Evolutionary conservation across 2,113 vertebrate genomes (phyloP), one percentile per base, ranked within the genome.

Genomic region (Eublepharis macularius): DNA sequence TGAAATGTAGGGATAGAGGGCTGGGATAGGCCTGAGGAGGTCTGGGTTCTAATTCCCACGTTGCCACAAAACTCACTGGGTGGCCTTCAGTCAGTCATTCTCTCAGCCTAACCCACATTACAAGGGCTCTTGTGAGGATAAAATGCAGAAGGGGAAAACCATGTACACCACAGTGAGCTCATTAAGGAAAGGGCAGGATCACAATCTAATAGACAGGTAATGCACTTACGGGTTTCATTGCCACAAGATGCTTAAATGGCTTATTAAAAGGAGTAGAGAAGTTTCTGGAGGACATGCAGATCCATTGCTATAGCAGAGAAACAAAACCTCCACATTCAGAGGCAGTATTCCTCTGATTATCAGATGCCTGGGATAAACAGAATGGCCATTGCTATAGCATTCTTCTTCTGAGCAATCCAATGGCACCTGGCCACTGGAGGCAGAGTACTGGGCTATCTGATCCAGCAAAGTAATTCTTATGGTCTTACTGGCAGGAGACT

Each of bases 401-500:
- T n/a, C 54, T 29, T 32, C 7, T 21, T 74, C 36, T 47, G 32
- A 75, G 14, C 36, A 47, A 63, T 21, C 21, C 32, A 32, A 41
- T 34, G 4, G 13, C 29, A 41, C 32, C 65, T 39, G 39, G n/a
- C 24, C 26, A 8, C 41, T 70, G 34, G 34, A 70, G 69, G 36
- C 34, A 39, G 14, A 39, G 17, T 21, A 41, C 77, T 74, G 14
- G 8, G n/a, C 19, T 32, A 74, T n/a, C 34, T 47, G 69, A 80
- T 80, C 39, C 57, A 73, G 57, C 78, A 86, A 80, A 80, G 47
- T 21, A 60, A 45, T 34, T 54, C 47, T 54, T 78, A 69, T 6
- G 34, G 54, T 72, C 68, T 70, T 77, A 39, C 54, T 74, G 41
- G 87, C 57, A 85, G 86, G 88, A 10, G 69, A 68, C 36, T 41